A percentile compares a stretch with the other conserved stretches of the same genome.
These are phyloP conservation scores for Apis dorsata DNA, from an alignment of 1,140 invertebrate genomes.

Conservation along the genomic window DNA sequence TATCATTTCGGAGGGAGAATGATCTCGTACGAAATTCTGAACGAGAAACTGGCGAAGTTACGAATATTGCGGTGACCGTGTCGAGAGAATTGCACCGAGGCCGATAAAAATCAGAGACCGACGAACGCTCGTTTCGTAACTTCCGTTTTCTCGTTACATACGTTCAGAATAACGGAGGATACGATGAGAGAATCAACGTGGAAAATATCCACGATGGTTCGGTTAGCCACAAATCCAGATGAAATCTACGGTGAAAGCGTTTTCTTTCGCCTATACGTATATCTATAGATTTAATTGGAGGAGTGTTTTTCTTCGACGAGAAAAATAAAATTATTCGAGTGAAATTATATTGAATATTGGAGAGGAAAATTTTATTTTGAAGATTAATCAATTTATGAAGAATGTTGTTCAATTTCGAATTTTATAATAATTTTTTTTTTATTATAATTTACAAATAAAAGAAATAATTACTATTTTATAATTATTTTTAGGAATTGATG, in stretches of 20 bases:
- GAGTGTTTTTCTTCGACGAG: background rate
- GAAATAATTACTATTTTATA: too few species aligned
- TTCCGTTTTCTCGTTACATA: constrained; percentile 21
- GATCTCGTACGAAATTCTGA: background rate
- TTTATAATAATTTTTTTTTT: too few species aligned
- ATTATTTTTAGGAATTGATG: too few species aligned
- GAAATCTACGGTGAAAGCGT: constrained; percentile 25
- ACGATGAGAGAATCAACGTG: background rate
- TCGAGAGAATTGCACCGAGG: background rate
- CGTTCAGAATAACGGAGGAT: background rate
- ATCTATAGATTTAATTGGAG: background rate
- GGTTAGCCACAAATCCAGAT: background rate
- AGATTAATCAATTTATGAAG: too few species aligned
- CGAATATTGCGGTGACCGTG: background rate
- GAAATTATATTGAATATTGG: background rate
- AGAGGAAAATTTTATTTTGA: background rate
- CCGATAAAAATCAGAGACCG: constrained; percentile 11
- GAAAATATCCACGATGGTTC: background rate
- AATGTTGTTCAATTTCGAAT: too few species aligned
- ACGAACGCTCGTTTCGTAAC: constrained; percentile 8
- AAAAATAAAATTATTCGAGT: background rate
- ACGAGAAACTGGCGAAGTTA: background rate
- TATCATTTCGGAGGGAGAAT: background rate
- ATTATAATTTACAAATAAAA: too few species aligned
- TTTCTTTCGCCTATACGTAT: background rate